Evolutionary conservation across 1,140 invertebrate species (phyloP).

Genomic region (Drosophila lini): DNA sequence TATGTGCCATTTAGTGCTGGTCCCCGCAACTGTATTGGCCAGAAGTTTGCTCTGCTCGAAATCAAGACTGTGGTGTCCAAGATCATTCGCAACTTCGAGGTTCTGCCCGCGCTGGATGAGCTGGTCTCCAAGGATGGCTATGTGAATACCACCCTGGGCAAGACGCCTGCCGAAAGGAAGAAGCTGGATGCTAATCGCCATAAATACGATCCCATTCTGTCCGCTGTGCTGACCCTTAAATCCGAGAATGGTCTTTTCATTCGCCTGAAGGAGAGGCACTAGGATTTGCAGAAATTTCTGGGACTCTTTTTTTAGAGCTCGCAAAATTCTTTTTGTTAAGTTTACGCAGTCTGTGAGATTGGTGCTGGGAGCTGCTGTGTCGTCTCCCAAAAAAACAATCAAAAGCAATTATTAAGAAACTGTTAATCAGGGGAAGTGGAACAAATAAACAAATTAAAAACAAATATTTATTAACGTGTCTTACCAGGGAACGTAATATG

Average conservation of each 20-base stretch:
- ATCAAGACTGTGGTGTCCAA: constrained; percentile 85
- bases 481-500: background rate
- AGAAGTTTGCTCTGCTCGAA: constrained; percentile 85
- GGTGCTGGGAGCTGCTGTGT: background rate
- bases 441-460: constrained; percentile 4
- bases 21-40: constrained; percentile 82
- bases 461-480: constrained; percentile 12
- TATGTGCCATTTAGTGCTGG: constrained; percentile 87
- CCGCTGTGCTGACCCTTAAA: constrained; percentile 72
- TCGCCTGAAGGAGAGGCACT: constrained; percentile 56
- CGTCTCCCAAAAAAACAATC: background rate
- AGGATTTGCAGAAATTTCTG: background rate
- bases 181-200: constrained; percentile 46
- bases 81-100: constrained; percentile 80
- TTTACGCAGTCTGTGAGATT: background rate
- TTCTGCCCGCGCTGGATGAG: constrained; percentile 73
- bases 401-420: constrained; percentile 12
- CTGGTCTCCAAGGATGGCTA: constrained; percentile 67
- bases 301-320: background rate
- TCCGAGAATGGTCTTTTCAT: constrained; percentile 75
- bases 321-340: background rate
- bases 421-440: constrained; percentile 24
- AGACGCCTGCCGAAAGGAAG: constrained; percentile 25
- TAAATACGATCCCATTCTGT: constrained; percentile 77
- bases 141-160: constrained; percentile 60